Evolutionary conservation across 2,113 vertebrate genomes (phyloP).

Genomic region (Equus przewalskii): DNA sequence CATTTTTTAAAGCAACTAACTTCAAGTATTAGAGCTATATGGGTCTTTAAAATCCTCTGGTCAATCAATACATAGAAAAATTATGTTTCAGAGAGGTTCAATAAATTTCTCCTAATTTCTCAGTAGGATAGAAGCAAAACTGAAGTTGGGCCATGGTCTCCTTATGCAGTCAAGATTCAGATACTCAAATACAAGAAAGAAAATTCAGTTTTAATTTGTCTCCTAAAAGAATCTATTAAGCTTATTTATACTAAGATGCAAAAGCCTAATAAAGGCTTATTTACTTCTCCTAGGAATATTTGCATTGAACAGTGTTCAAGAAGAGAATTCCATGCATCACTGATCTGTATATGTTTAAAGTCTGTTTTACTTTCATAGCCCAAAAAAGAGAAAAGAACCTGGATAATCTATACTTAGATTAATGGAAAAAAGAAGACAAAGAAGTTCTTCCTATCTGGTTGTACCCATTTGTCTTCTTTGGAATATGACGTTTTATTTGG

Average conservation of each 20-base stretch:
- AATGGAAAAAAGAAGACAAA: background rate
- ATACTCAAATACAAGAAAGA: background rate
- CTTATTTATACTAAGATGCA: background rate
- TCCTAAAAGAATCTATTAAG: background rate
- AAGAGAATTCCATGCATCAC: background rate
- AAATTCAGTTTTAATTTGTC: background rate
- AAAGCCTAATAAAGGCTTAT: background rate
- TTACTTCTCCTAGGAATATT: background rate
- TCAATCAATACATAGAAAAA: background rate
- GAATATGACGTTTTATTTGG: conserved; percentile 21
- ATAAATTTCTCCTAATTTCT: background rate
- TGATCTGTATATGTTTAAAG: background rate
- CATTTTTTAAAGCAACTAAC: background rate
- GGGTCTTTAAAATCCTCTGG: background rate
- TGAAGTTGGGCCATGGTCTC: background rate
- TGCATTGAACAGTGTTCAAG: background rate
- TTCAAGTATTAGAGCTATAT: background rate
- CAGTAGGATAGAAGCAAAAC: background rate
- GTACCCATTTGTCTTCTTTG: background rate
- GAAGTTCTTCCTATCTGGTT: background rate
- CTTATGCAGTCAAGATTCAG: background rate
- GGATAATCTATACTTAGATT: background rate
- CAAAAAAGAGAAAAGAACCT: background rate
- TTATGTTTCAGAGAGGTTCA: background rate
- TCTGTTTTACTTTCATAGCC: background rate